Percentiles rank a stretch among this genome's conserved stretches.
Evolutionary conservation across 2,888 invertebrate genomes (phyloP).

Genomic region (Euproctis similis): DNA sequence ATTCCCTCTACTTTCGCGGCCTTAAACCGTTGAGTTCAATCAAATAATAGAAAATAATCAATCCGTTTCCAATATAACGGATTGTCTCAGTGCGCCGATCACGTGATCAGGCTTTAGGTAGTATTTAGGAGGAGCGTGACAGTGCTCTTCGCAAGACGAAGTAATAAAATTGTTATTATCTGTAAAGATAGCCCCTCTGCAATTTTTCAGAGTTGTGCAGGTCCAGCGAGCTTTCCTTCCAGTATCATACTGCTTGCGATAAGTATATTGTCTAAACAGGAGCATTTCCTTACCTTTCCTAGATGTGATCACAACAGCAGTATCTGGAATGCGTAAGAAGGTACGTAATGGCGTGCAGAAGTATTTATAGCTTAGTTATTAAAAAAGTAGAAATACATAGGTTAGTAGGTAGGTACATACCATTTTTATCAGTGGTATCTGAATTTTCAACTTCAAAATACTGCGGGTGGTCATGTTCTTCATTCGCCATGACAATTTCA

Average conservation of each 20-base stretch:
- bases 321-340: slow-evolving; percentile 31
- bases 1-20: too few species aligned
- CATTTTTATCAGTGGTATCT: slow-evolving; percentile 25
- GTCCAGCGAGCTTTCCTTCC: slow-evolving; percentile 47
- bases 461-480: slow-evolving; percentile 37
- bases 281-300: slow-evolving; percentile 64
- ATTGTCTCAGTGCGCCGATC: slow-evolving; percentile 45
- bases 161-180: slow-evolving; percentile 42
- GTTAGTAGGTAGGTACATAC: slow-evolving; percentile 27
- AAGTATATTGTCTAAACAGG: slow-evolving; percentile 54
- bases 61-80: slow-evolving; percentile 36
- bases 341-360: background rate
- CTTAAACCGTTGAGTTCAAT: too few species aligned
- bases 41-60: too few species aligned
- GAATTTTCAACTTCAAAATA: slow-evolving; percentile 16
- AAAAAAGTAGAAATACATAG: too few species aligned
- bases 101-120: slow-evolving; percentile 55
- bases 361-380: too few species aligned
- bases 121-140: slow-evolving; percentile 60
- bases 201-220: slow-evolving; percentile 61
- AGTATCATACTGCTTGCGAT: slow-evolving; percentile 53
- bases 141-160: slow-evolving; percentile 46
- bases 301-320: slow-evolving; percentile 55
- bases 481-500: slow-evolving; percentile 43
- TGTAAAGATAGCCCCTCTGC: slow-evolving; percentile 54